Base-by-base conservation (phyloP, 2,888 invertebrate species). In the Thecophora atra region DNA sequence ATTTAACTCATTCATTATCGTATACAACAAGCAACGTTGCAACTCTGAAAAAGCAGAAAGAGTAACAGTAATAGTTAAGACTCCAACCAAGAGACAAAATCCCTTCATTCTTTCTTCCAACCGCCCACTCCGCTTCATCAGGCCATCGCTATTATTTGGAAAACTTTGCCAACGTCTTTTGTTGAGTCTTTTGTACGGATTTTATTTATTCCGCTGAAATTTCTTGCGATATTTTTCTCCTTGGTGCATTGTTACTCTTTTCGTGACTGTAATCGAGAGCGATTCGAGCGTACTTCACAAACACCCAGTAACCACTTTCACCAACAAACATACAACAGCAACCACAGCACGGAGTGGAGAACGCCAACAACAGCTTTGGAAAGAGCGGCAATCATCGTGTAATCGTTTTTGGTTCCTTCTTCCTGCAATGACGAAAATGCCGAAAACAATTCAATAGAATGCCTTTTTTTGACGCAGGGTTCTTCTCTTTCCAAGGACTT, bases 261-360 rank as follows among this genome's bases (percentile, higher is more conserved):
- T n/a, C n/a, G 17, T 58, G 58, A 58, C 42, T 58, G 56, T 58
- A 28, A 24, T 64, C 11, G 66, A 66, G 58, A 28, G 68, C 19
- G 47, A 51, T n/a, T 70, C 70, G 37, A 70, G 63, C 21, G 63
- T n/a, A 51, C 70, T 70, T 62, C 70, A 52, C 62, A 51, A 51
- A 63, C 70, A 63, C 70, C 70, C 60, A 51, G 28, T 51, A 69
- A 69, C 60, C 60, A 60, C 62, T 52, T 51, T 37, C 37, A 51
- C 62, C 24, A 37, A 11, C 7, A 63, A 6, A 37, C 17, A 37
- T 1, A 42, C 58, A 68, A 44, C 47, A 68, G 17, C 58, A 65
- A 62, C 65, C 7, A 26, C 21, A 65, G 47, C 44, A 65, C n/a
- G 19, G 42, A 62, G 15, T n/a, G n/a, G 37, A 62, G 37, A 63